These are phyloP conservation scores for Ophioninae sp. DNA, from an alignment of 2,888 invertebrate species.

Conservation along the genomic window DNA sequence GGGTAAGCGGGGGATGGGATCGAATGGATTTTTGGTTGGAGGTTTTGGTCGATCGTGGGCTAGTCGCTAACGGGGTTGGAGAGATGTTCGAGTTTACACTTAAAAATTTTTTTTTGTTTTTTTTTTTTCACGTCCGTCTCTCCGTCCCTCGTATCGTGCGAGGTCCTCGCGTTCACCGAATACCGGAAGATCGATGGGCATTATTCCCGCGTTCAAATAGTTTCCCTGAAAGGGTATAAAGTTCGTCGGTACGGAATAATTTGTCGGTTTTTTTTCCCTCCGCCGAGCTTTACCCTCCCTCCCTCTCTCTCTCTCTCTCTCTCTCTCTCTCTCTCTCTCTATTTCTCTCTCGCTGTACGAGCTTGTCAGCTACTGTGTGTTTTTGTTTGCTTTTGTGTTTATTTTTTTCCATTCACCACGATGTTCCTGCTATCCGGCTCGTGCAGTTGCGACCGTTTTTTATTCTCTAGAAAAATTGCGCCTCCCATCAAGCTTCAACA, in stretches of 20 bases:
- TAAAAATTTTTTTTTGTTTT: slow-evolving; percentile 1
- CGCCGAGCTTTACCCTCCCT: slow-evolving; percentile 54
- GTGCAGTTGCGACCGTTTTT: slow-evolving; percentile 39
- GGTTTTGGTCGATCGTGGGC: slow-evolving; percentile 43
- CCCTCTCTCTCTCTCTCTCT: slow-evolving; percentile 10
- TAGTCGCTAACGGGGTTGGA: slow-evolving; percentile 37
- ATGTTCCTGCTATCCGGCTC: slow-evolving; percentile 45
- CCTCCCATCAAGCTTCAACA: slow-evolving; percentile 1
- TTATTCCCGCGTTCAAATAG: slow-evolving; percentile 72
- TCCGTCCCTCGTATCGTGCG: slow-evolving; percentile 52
- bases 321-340: slow-evolving; percentile 10
- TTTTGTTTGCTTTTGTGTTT: slow-evolving; percentile 44
- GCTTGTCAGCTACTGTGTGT: slow-evolving; percentile 49
- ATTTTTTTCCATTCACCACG: slow-evolving; percentile 54
- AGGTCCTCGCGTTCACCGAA: slow-evolving; percentile 57
- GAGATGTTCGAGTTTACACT: slow-evolving; percentile 51
- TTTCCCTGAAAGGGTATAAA: slow-evolving; percentile 69
- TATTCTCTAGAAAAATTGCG: slow-evolving; percentile 42
- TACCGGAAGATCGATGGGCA: slow-evolving; percentile 73
- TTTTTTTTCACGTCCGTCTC: slow-evolving; percentile 20
- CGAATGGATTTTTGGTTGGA: slow-evolving; percentile 47
- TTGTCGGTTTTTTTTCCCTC: slow-evolving; percentile 66
- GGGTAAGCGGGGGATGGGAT: slow-evolving; percentile 25
- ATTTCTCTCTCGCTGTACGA: slow-evolving; percentile 25
- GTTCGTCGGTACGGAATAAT: slow-evolving; percentile 72